Base-by-base conservation (phyloP, 2,888 invertebrate species). In the Eupithecia tripunctaria region DNA sequence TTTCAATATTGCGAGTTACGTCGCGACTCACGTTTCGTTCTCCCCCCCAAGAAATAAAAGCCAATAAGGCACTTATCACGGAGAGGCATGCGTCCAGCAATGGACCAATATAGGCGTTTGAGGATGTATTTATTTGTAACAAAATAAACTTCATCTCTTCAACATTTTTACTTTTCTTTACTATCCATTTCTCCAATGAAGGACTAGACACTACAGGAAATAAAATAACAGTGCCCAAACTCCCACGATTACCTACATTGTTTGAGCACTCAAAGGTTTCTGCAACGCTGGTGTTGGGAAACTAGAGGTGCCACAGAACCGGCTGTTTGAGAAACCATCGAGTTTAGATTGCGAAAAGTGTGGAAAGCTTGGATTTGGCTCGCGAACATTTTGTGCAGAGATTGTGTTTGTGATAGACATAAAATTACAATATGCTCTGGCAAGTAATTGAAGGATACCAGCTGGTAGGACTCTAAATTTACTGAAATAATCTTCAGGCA, bases 171-270 rank as follows among this genome's bases (percentile, higher is more conserved):
- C 2, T 29, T 29, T 29, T 29, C 2, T 29, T 29, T 5, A n/a
- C n/a, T n/a, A n/a, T n/a, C n/a, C n/a, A n/a, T n/a, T n/a, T 32
- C 6, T 32, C 32, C 5, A 32, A 4, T 32, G 6, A 83, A 84
- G 88, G 87, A 87, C 47, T 43, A 51, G 47, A 43, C 18, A 18
- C 21, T 87, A n/a, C n/a, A 85, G 87, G 89, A 88, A 89, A 89
- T 88, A 87, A 32, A 6, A 32, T 4, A 32, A 84, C 47, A 10
- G 47, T 51, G 63, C 82, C 85, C 81, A 78, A 84, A 84, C 91
- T 92, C 93, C 91, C 92, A 93, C 93, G 92, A 90, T 82, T 86
- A 82, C 82, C 91, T 93, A 82, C 82, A 92, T 93, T 93, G 93
- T 94, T 93, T 90, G 89, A 86, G 89, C 91, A 90, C 90, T 92